Evolutionary conservation across 2,888 invertebrate species (phyloP).

Genomic region (Cryptocheilus praepositus): DNA sequence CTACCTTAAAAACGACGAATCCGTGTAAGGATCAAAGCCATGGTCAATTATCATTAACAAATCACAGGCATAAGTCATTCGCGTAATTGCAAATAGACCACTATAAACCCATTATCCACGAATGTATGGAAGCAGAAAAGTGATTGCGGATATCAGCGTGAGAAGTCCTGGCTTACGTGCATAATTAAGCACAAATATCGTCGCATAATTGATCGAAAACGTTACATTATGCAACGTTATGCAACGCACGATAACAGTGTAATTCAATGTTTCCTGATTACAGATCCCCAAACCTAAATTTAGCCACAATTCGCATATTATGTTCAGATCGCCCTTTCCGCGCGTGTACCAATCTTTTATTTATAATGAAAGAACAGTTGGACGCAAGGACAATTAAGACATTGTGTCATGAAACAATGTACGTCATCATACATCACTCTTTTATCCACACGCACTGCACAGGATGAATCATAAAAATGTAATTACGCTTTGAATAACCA

Average conservation of each 20-base stretch:
- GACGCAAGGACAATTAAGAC: no score
- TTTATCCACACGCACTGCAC: no score
- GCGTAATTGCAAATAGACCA: constrained; percentile 23
- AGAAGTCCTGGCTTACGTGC: constrained; percentile 53
- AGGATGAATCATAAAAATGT: no score
- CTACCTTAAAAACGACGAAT: no score
- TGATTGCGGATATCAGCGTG: constrained; percentile 51
- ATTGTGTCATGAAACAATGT: no score
- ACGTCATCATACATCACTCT: no score
- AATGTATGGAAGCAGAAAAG: constrained; percentile 47
- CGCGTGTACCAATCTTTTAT: constrained; percentile 11
- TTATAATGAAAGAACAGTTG: constrained; percentile 11
- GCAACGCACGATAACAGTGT: constrained; percentile 51
- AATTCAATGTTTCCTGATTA: constrained; percentile 56
- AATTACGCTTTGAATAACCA: no score
- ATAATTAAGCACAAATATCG: constrained; percentile 57
- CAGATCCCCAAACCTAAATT: constrained; percentile 40
- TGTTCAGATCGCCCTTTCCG: constrained; percentile 18
- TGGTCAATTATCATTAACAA: constrained; percentile 29
- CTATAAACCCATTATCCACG: constrained; percentile 44
- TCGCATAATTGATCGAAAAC: constrained; percentile 52
- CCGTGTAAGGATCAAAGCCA: constrained; percentile 15
- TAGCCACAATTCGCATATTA: constrained; percentile 27
- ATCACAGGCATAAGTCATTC: constrained; percentile 22
- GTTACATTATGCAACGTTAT: constrained; percentile 51